A percentile compares a stretch with the other conserved stretches of the same genome.
Evolutionary conservation across 1,140 invertebrate species (phyloP).

Genomic region (Drosophila kepulauana): DNA sequence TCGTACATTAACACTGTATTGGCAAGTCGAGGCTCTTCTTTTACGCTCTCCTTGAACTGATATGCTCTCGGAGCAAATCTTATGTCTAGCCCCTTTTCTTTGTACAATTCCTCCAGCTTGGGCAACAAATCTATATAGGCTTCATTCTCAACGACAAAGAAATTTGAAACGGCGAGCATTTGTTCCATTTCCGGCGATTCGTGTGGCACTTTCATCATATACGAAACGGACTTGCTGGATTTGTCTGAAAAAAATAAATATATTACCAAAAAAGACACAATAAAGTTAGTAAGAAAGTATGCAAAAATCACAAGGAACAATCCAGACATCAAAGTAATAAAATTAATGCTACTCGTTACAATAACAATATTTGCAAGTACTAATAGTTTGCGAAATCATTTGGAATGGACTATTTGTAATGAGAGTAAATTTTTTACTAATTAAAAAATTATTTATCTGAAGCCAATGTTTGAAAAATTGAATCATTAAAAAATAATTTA

Average conservation of each 20-base stretch:
- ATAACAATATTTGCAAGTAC: too few species aligned
- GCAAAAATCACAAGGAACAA: too few species aligned
- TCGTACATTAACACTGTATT: slow-evolving; percentile 85
- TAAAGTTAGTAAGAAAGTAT: too few species aligned
- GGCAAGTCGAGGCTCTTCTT: slow-evolving; percentile 46
- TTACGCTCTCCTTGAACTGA: slow-evolving; percentile 35
- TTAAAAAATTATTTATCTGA: too few species aligned
- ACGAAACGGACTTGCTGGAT: slow-evolving; percentile 46
- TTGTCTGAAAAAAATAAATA: slow-evolving; percentile 48
- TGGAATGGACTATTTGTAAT: too few species aligned
- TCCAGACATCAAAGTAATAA: too few species aligned
- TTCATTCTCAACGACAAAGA: slow-evolving; percentile 65
- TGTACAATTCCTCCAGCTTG: slow-evolving; percentile 62
- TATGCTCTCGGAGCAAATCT: slow-evolving; percentile 60
- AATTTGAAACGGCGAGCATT: slow-evolving; percentile 60
- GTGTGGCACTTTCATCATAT: slow-evolving; percentile 75
- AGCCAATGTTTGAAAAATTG: too few species aligned
- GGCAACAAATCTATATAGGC: slow-evolving; percentile 66
- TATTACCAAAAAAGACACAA: neutral
- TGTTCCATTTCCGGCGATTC: slow-evolving; percentile 60
- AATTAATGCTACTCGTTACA: too few species aligned
- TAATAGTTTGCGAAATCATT: too few species aligned
- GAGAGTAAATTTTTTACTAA: too few species aligned
- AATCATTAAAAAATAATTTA: too few species aligned
- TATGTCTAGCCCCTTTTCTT: slow-evolving; percentile 59